Base-by-base conservation (phyloP, 1,140 invertebrate species). In the Drosophila grimshawi region DNA sequence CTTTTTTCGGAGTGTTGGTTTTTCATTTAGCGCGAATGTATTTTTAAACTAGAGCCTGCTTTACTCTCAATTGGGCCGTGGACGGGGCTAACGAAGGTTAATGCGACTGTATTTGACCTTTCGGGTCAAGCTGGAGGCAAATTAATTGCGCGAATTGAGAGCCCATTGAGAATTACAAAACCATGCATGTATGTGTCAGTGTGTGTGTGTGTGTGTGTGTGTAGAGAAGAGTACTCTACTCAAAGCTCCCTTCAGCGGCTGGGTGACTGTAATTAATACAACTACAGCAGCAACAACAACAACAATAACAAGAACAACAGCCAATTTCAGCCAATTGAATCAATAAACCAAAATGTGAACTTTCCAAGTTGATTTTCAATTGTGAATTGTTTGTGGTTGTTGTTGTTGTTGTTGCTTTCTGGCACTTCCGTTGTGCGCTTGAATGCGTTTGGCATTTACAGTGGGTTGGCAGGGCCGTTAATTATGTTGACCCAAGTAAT, bases 1-100 rank as follows among this genome's bases (percentile, higher is more conserved):
- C 10, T 35, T 60, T 60, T 76, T 51, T n/a, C 46, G 62, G 30
- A 11, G 43, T 29, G 55, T 39, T 60, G 68, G 1, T 11, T 45
- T 19, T 69, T 78, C 49, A 53, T 53, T 74, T 77, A 52, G 46
- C 39, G 55, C 29, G 56, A 33, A 49, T 61, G 43, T 66, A 60
- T 70, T 70, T 76, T 77, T 70, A 56, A 85, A 85, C 19, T 77
- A 51, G 64, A 82, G 56, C 61, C 57, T 52, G 39, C 51, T 68
- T 66, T 49, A 19, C 51, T 41, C 69, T 65, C 77, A 83, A 88
- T 88, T 80, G 70, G 65, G 48, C 11, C 41, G 66, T 71, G 64
- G 64, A 19, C n/a, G 79, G 76, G 86, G 86, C 86, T 86, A 90
- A 90, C 86, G 81, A 85, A 90, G 86, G 86, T 90, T 90, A 90